phyloP scores from a whole-genome alignment of 2,113 vertebrate species.

The Daphoenositta chrysoptera region DNA sequence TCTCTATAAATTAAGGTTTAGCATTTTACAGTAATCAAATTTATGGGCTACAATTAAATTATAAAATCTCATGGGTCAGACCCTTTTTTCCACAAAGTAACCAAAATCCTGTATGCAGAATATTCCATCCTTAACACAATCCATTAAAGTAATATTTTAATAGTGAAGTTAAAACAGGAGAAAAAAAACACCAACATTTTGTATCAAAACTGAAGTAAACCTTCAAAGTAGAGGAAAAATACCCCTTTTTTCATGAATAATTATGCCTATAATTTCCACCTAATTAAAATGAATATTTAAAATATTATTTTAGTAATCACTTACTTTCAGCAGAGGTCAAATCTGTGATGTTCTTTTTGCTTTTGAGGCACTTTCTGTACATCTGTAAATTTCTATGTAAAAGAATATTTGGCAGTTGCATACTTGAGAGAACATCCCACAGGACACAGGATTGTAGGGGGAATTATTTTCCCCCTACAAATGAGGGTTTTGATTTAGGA shows the following conservation, averaged over 20 bases:
- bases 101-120: not conserved
- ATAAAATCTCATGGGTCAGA: not conserved
- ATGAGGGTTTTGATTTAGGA: not conserved
- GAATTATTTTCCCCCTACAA: not conserved
- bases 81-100: not conserved
- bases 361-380: not conserved
- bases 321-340: not conserved
- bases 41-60: not conserved
- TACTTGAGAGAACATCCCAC: not conserved
- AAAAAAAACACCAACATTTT: rapidly evolving
- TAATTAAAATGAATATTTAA: not conserved
- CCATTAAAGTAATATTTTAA: not conserved
- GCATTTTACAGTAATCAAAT: not conserved
- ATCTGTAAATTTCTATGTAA: not conserved
- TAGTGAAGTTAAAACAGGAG: not conserved
- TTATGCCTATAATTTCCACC: not conserved
- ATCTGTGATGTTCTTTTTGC: not conserved
- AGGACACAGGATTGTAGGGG: too few relatives aligned
- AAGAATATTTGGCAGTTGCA: not conserved
- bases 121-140: not conserved
- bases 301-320: not conserved
- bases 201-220: not conserved
- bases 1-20: not conserved
- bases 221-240: not conserved
- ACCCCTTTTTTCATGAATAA: not conserved